These are phyloP conservation scores for Sebastes schlegelii DNA, from an alignment of 2,113 vertebrate species.

Conservation along the genomic window DNA sequence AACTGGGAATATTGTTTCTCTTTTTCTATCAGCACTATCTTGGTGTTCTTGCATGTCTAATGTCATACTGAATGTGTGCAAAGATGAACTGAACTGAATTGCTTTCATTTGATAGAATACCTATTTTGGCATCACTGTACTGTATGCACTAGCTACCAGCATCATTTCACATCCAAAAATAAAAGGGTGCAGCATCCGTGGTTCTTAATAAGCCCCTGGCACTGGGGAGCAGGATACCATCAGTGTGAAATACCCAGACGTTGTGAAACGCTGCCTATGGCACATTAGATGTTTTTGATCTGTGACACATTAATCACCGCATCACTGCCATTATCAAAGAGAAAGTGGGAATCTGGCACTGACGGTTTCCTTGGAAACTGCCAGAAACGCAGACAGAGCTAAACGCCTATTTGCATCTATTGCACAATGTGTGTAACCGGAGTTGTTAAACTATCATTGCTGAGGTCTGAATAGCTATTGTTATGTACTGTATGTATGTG, in stretches of 20 bases:
- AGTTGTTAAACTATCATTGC: conserved; percentile 29
- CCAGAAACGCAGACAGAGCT: conserved; percentile 60
- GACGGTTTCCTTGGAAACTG: conserved; percentile 81
- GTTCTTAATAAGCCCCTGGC: conserved; percentile 67
- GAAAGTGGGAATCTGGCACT: conserved; percentile 63
- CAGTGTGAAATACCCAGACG: conserved; percentile 62
- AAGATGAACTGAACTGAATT: conserved; percentile 24
- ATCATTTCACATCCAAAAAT: conserved; percentile 53
- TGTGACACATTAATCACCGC: conserved; percentile 75
- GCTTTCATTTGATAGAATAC: conserved; percentile 42
- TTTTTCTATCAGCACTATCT: neutral
- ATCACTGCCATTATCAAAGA: conserved; percentile 72
- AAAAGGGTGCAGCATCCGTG: conserved; percentile 50
- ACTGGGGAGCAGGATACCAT: conserved; percentile 62
- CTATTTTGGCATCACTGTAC: conserved; percentile 38
- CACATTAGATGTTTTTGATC: conserved; percentile 77
- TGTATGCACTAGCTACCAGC: conserved; percentile 24
- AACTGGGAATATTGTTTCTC: neutral
- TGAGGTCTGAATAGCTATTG: conserved; percentile 26
- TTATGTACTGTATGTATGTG: conserved; percentile 12
- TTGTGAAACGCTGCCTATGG: conserved; percentile 59
- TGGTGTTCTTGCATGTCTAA: neutral
- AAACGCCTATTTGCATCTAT: conserved; percentile 63
- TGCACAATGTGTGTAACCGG: conserved; percentile 13
- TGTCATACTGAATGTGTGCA: conserved; percentile 1